phyloP scores from a whole-genome alignment of 2,113 vertebrate genomes.

The Acinonyx jubatus region DNA sequence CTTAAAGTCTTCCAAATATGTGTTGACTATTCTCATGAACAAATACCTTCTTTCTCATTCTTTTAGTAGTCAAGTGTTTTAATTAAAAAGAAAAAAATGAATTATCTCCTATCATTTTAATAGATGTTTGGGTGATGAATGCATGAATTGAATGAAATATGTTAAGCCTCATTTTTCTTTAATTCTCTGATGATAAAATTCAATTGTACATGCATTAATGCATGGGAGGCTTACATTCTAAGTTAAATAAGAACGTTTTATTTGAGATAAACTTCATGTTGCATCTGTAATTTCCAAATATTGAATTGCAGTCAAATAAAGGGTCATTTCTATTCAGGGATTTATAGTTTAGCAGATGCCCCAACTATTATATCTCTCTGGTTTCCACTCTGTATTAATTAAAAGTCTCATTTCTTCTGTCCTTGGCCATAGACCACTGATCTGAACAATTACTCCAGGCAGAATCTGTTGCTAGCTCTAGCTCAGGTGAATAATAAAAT shows the following conservation, averaged over 20 bases:
- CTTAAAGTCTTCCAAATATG: not conserved
- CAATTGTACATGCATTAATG: conserved; percentile 23
- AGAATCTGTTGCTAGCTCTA: conserved; percentile 39
- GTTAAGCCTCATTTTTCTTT: not conserved
- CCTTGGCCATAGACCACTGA: conserved; percentile 77
- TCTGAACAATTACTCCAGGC: conserved; percentile 74
- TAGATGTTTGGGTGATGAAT: not conserved
- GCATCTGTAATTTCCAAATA: conserved; percentile 64
- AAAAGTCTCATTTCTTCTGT: conserved; percentile 78
- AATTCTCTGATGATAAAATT: conserved; percentile 31
- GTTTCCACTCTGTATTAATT: conserved; percentile 76
- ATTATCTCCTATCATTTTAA: not conserved
- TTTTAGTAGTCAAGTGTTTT: not conserved
- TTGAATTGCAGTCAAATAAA: conserved; percentile 64
- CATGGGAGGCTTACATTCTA: not conserved
- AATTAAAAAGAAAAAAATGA: not conserved
- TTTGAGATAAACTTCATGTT: conserved; percentile 60
- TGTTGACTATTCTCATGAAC: not conserved
- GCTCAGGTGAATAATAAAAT: conserved; percentile 77
- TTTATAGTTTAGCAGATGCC: conserved; percentile 68
- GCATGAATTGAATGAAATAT: conserved; percentile 27
- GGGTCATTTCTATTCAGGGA: conserved; percentile 61
- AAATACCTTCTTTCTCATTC: not conserved
- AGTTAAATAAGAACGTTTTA: conserved; percentile 50
- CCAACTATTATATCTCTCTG: conserved; percentile 60